Base-by-base conservation (phyloP, 2,888 invertebrate species). In the Euzophera pinguis region DNA sequence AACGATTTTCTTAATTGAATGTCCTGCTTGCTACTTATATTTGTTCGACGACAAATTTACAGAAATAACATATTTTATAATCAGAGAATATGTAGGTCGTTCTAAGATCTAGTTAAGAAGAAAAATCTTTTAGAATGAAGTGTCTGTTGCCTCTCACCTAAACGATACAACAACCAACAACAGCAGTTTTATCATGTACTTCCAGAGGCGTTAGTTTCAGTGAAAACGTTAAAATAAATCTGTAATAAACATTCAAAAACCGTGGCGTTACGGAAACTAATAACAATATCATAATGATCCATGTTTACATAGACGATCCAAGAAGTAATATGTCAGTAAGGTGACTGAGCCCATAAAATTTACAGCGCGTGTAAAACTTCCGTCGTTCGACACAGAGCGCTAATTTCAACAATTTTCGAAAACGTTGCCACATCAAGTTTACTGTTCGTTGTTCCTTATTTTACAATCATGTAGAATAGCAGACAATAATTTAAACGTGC, bases 291-390 rank as follows among this genome's bases (percentile, higher is more conserved):
- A 52, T 43, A 56, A 52, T 50, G 50, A 53, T 53, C 53, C 50
- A 27, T 32, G 42, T 58, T 54, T 43, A 51, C 39, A 47, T 49
- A 54, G 22, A 32, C 8, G 32, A 32, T 10, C 1, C n/a, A 38
- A 14, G 45, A 52, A 54, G 47, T 54, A 32, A 53, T 14, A 41
- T 43, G 51, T 53, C 56, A 42, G 45, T 22, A 52, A 38, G 48
- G 38, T 74, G 64, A 73, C 63, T 65, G 72, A 59, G 65, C 76
- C 42, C 74, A 68, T 75, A 73, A 75, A 75, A 12, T 73, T 69
- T 68, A 70, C 54, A 55, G 54, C 54, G 53, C 45, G 52, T 55
- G 57, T 52, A 59, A 63, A 43, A 27, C 45, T 32, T 49, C 37
- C 22, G 27, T 10, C 29, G 48, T 52, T 56, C 43, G 8, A 32